These are phyloP conservation scores for Elysia chlorotica DNA, from an alignment of 1,140 invertebrate genomes.

Conservation along the genomic window DNA sequence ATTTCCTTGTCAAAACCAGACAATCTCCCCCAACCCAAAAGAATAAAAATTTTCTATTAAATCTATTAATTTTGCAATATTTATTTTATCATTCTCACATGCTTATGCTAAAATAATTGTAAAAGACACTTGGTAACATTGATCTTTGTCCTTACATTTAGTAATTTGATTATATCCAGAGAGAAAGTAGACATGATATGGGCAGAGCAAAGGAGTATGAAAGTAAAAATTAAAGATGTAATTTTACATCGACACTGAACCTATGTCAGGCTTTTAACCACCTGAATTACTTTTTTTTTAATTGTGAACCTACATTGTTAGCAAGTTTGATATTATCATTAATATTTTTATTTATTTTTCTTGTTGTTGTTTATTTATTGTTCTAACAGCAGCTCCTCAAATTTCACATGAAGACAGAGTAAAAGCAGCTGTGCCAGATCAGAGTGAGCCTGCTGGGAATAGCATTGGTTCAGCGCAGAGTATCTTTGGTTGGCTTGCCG, in stretches of 20 bases:
- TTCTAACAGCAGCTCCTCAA: constrained; percentile 6
- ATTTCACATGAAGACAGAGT: constrained; percentile 17
- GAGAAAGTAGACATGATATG: no score
- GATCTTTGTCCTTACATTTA: no score
- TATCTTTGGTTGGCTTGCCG: constrained; percentile 62
- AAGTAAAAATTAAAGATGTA: background rate
- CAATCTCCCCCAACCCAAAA: no score
- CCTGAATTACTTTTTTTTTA: no score
- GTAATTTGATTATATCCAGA: no score
- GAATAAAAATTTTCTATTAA: no score
- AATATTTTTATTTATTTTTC: background rate
- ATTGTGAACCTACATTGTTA: no score
- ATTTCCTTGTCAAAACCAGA: no score
- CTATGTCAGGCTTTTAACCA: background rate
- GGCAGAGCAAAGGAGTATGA: background rate
- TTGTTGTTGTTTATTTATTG: background rate
- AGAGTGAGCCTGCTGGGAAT: background rate
- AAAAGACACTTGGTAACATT: no score
- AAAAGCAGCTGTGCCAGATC: background rate
- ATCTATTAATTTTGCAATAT: no score
- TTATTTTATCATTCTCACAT: no score
- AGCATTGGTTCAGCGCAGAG: constrained; percentile 29
- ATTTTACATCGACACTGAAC: background rate
- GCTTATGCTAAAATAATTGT: no score
- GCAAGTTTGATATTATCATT: background rate